Evolutionary conservation across 2,797 vertebrate genomes (phyloP).

Genomic region (Adrianichthys oophorus): DNA sequence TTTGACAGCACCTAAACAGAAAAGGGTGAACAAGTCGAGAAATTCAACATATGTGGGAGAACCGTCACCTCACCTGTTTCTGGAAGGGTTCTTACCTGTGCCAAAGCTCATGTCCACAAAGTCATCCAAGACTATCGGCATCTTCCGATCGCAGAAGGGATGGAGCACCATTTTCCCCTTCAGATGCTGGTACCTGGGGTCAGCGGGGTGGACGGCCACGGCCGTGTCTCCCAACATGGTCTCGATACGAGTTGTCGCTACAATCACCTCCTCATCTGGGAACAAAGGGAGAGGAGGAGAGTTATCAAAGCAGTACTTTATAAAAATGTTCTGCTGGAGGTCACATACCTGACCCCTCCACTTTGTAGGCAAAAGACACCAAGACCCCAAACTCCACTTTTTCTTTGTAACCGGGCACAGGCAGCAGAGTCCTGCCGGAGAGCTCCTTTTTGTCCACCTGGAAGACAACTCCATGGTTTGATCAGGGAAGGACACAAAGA

Average conservation of each 20-base stretch:
- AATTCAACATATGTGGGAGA: constrained; percentile 7
- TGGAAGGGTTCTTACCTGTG: constrained; percentile 75
- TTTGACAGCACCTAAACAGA: constrained; percentile 87
- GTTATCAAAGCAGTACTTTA: neutral
- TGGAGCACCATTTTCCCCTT: constrained; percentile 82
- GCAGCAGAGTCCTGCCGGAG: constrained; percentile 83
- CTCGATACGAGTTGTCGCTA: constrained; percentile 92
- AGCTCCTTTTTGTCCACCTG: constrained; percentile 95
- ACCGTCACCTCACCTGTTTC: neutral
- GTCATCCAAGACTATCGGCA: constrained; percentile 87
- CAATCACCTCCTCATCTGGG: constrained; percentile 86
- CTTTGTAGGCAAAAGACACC: constrained; percentile 88
- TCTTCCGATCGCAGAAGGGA: constrained; percentile 84
- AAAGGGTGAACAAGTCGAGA: constrained; percentile 6
- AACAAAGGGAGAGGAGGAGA: constrained; percentile 6
- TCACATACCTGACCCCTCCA: constrained; percentile 82
- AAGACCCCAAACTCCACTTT: constrained; percentile 93
- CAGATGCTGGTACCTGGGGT: constrained; percentile 88
- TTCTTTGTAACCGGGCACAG: constrained; percentile 90
- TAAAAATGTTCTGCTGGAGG: neutral
- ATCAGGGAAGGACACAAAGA: constrained; percentile 6
- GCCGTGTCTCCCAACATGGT: constrained; percentile 92
- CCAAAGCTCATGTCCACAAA: constrained; percentile 93
- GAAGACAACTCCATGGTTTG: constrained; percentile 17
- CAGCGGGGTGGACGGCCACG: constrained; percentile 86